These are phyloP conservation scores for Cynopterus sphinx DNA, from an alignment of 2,797 vertebrate species.

Conservation along the genomic window DNA sequence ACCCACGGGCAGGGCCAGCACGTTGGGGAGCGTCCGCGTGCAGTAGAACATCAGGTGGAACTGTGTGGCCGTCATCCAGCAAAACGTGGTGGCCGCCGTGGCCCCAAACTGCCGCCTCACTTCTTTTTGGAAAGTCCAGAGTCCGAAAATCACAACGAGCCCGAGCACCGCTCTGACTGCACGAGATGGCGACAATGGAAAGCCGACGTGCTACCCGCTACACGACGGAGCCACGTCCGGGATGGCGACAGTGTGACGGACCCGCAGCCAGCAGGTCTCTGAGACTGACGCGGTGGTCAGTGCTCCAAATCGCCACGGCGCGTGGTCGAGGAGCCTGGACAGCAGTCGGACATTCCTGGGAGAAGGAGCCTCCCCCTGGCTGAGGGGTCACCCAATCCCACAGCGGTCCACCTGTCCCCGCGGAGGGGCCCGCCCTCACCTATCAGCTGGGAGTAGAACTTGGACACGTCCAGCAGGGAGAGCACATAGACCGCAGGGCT, in stretches of 20 bases:
- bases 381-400: rapidly evolving
- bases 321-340: rapidly evolving
- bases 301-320: rapidly evolving
- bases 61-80: slow-evolving; percentile 92
- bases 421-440: slow-evolving; percentile 83
- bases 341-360: rapidly evolving
- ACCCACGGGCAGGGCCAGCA: slow-evolving; percentile 95
- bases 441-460: slow-evolving; percentile 93
- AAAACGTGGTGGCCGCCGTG: slow-evolving; percentile 90
- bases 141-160: slow-evolving; percentile 87
- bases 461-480: slow-evolving; percentile 88
- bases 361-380: rapidly evolving
- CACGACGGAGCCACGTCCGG: too few relatives aligned
- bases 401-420: rapidly evolving
- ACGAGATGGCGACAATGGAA: neutral
- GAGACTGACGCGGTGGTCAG: too few relatives aligned
- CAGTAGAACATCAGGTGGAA: slow-evolving; percentile 99
- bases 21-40: slow-evolving; percentile 95
- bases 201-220: too few relatives aligned
- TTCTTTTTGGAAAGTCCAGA: slow-evolving; percentile 94
- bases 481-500: slow-evolving; percentile 88
- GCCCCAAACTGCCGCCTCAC: slow-evolving; percentile 94
- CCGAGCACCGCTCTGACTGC: slow-evolving; percentile 92
- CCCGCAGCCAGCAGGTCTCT: too few relatives aligned
- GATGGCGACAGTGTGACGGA: too few relatives aligned